phyloP scores from a whole-genome alignment of 2,888 invertebrate species.

The Agonopterix heracliana region DNA sequence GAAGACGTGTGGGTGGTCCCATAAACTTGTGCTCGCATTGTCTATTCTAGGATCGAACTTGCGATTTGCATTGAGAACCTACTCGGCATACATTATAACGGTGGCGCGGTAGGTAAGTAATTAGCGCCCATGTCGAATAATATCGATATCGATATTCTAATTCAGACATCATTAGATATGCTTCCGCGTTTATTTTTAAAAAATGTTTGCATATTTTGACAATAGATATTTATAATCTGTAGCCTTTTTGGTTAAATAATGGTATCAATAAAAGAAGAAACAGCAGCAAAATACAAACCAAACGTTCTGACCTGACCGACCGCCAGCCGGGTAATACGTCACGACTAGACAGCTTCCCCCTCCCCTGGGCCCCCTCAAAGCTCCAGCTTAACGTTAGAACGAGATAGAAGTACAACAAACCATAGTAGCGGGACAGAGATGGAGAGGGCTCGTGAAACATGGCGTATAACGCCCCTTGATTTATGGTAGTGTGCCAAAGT shows the following conservation, averaged over 20 bases:
- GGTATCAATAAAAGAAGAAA: slow-evolving; percentile 21
- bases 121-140: slow-evolving; percentile 54
- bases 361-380: slow-evolving; percentile 48
- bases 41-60: slow-evolving; percentile 73
- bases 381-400: slow-evolving; percentile 57
- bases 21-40: slow-evolving; percentile 67
- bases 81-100: slow-evolving; percentile 67
- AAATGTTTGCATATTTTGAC: background rate
- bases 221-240: background rate
- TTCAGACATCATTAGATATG: slow-evolving; percentile 52
- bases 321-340: slow-evolving; percentile 70
- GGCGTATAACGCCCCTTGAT: slow-evolving; percentile 78
- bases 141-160: slow-evolving; percentile 53
- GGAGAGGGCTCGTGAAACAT: slow-evolving; percentile 68
- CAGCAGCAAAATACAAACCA: slow-evolving; percentile 26
- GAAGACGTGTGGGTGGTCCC: slow-evolving; percentile 66
- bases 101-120: slow-evolving; percentile 56
- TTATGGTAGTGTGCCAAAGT: slow-evolving; percentile 74
- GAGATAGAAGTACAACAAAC: slow-evolving; percentile 50
- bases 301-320: slow-evolving; percentile 60
- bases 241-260: background rate
- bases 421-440: slow-evolving; percentile 54
- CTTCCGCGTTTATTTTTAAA: slow-evolving; percentile 21
- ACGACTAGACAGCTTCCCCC: slow-evolving; percentile 71
- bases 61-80: slow-evolving; percentile 71